Evolutionary conservation across 2,888 invertebrate species (phyloP).

Genomic region (Biston stratarius): DNA sequence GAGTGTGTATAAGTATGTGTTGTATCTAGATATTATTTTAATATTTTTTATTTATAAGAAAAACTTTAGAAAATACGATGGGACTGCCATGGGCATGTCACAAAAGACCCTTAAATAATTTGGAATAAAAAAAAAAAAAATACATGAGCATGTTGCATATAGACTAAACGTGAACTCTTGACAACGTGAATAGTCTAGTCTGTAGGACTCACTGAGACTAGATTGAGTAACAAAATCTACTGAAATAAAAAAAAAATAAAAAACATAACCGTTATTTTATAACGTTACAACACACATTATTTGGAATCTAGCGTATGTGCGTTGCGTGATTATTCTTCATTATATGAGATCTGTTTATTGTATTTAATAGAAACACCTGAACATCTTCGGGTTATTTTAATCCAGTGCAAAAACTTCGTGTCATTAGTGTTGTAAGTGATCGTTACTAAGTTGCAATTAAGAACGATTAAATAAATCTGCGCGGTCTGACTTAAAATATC

Average conservation of each 20-base stretch:
- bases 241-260: not conserved
- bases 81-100: too few species aligned
- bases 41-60: too few species aligned
- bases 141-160: too few species aligned
- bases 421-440: conserved; percentile 32
- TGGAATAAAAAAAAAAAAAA: too few species aligned
- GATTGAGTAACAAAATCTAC: too few species aligned
- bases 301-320: conserved; percentile 8
- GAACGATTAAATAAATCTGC: conserved; percentile 49
- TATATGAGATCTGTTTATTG: conserved; percentile 27
- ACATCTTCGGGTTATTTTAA: conserved; percentile 35
- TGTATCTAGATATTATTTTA: too few species aligned
- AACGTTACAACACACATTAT: conserved; percentile 12
- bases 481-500: conserved; percentile 45
- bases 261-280: conserved; percentile 19
- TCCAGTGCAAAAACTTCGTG: conserved; percentile 18
- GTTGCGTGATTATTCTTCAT: conserved; percentile 36
- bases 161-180: too few species aligned
- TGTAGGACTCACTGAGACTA: too few species aligned
- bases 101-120: too few species aligned
- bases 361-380: conserved; percentile 14
- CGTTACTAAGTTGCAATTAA: conserved; percentile 46
- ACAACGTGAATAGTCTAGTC: too few species aligned
- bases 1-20: too few species aligned
- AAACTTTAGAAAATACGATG: too few species aligned